Evolutionary conservation across 2,113 vertebrate species (phyloP), one percentile per base, ranked within the genome.

Genomic region (Megaleporinus macrocephalus): DNA sequence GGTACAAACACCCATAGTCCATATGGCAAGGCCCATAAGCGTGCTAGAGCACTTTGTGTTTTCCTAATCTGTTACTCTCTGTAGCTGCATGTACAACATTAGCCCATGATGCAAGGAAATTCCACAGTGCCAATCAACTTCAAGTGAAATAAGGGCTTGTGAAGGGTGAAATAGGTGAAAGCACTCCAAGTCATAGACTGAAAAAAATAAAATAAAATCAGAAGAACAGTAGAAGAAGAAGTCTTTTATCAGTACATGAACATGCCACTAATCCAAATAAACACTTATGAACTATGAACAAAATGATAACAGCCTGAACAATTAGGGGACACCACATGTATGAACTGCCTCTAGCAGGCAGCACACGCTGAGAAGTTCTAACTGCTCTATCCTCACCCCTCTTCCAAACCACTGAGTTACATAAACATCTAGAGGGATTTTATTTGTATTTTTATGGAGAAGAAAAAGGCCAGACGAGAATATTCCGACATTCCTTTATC

Each of bases 371-470:
- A 66, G 20, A 7, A 24, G 57, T 26, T 63, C 18, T 36, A 69
- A 55, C 27, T 65, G 24, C 76, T n/a, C 27, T 3, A 9, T 27
- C 74, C 33, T 63, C 22, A 29, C 9, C 27, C 49, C 57, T 73
- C 24, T 77, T 80, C 80, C 84, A 87, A 81, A 79, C 89, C 89
- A 74, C 87, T 0, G 24, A 89, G 83, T 24, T 13, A 71, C 20
- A 86, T 80, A 87, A 90, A 90, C 86, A 88, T 66, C 73, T 53
- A 86, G 18, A 79, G 73, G 65, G 30, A 85, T 82, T 90, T 90
- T 83, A 88, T 90, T 88, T 87, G 82, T 81, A 79, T 88, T 91
- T 92, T 92, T 91, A 87, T 81, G 83, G 86, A 79, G 73, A 76
- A 63, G 69, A 78, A 86, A 92, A 88, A 86, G 80, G 78, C n/a